These are phyloP conservation scores for Anorthoa munda DNA, from an alignment of 2,888 invertebrate species.

Conservation along the genomic window DNA sequence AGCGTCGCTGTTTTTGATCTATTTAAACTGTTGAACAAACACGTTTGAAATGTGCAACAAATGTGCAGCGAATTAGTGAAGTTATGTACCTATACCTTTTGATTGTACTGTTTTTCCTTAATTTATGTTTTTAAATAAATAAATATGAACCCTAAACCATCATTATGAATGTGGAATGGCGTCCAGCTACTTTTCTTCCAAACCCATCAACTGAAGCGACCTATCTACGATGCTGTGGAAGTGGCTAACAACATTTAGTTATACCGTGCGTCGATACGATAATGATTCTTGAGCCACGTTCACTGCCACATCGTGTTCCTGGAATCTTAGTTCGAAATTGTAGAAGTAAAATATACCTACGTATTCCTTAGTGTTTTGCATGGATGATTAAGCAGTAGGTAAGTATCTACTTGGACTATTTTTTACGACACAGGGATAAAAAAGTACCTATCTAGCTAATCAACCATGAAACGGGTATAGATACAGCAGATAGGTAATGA, in stretches of 20 bases:
- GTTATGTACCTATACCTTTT: not conserved
- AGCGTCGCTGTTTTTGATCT: conserved; percentile 22
- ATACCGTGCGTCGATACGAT: too few relatives aligned
- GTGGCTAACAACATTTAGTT: too few relatives aligned
- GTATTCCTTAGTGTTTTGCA: too few relatives aligned
- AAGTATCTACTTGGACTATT: not conserved
- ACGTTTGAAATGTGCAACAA: conserved; percentile 12
- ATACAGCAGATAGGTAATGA: not conserved
- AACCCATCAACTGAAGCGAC: too few relatives aligned
- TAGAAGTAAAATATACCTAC: too few relatives aligned
- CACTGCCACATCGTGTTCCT: too few relatives aligned
- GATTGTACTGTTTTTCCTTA: not conserved
- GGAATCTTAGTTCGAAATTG: not conserved
- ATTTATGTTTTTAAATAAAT: too few relatives aligned
- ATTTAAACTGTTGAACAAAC: conserved; percentile 28
- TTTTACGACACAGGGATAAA: not conserved
- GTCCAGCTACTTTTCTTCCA: too few relatives aligned
- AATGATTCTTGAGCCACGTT: too few relatives aligned
- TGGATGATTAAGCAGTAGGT: not conserved
- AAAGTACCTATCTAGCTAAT: not conserved
- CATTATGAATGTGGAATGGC: too few relatives aligned
- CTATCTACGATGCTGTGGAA: too few relatives aligned
- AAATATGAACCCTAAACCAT: too few relatives aligned
- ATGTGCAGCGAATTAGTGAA: conserved; percentile 14
- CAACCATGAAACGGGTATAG: conserved; percentile 1